Percentiles rank a stretch among this genome's conserved stretches.
Evolutionary conservation across 2,113 vertebrate species (phyloP).

Genomic region (Thinocorus orbignyianus): DNA sequence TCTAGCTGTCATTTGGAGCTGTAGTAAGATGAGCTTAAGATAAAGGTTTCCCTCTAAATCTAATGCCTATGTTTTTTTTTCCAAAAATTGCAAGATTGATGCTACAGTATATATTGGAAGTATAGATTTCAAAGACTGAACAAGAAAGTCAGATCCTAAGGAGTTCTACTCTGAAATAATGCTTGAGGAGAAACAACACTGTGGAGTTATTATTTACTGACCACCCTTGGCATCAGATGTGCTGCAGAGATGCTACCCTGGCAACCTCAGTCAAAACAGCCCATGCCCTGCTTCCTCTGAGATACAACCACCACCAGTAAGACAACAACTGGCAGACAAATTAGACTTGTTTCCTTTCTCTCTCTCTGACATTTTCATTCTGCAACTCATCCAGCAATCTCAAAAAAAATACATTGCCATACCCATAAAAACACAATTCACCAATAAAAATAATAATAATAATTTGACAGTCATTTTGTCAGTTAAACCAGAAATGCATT

Average conservation of each 20-base stretch:
- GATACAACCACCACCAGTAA: background rate
- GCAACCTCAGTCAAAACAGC: background rate
- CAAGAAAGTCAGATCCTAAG: rapidly evolving
- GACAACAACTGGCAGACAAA: rapidly evolving
- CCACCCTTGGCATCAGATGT: background rate
- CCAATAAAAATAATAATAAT: background rate
- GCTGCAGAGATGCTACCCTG: background rate
- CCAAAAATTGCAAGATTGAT: background rate
- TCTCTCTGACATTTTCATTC: background rate
- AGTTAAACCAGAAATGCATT: no score
- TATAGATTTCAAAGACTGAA: background rate
- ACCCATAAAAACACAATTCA: background rate
- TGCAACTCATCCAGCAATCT: background rate
- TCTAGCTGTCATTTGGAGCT: background rate
- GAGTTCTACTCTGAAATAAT: background rate
- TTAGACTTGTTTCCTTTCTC: background rate
- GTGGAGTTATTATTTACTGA: background rate
- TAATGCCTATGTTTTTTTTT: background rate
- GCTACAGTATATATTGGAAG: rapidly evolving
- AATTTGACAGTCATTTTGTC: background rate
- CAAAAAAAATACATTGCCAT: background rate
- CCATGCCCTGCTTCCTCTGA: background rate
- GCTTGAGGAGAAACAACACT: background rate
- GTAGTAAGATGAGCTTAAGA: rapidly evolving
- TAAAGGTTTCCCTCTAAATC: background rate